Conservation (phyloP, 2,888 invertebrate genomes). For the Fabriciana adippe region DNA sequence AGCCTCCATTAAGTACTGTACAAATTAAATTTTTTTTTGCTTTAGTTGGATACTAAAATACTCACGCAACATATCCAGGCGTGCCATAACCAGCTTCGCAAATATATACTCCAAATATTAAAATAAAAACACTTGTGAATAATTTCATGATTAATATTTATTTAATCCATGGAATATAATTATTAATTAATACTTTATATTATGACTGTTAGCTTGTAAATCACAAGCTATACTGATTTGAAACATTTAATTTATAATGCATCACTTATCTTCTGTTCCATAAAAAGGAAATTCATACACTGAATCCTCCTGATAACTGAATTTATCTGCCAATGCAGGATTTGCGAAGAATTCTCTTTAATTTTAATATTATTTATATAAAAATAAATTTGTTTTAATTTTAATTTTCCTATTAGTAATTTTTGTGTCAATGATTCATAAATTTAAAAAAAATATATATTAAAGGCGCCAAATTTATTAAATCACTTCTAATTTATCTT, state of each 20-base stretch:
- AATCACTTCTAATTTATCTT: no score
- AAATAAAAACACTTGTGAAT: slow-evolving; percentile 53
- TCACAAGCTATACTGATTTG: slow-evolving; percentile 61
- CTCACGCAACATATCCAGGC: slow-evolving; percentile 43
- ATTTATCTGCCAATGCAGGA: slow-evolving; percentile 45
- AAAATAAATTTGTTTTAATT: slow-evolving; percentile 6
- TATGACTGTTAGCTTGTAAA: slow-evolving; percentile 53
- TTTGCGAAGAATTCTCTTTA: slow-evolving; percentile 39
- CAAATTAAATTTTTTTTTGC: neutral
- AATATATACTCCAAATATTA: slow-evolving; percentile 54
- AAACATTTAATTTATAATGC: slow-evolving; percentile 47
- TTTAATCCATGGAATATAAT: slow-evolving; percentile 32
- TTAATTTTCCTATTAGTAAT: neutral
- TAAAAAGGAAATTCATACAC: slow-evolving; percentile 57
- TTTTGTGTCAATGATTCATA: neutral
- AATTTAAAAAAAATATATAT: neutral
- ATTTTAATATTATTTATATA: slow-evolving; percentile 17
- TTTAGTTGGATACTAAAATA: slow-evolving; percentile 15
- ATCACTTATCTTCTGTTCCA: slow-evolving; percentile 53
- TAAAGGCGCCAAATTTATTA: slow-evolving; percentile 4
- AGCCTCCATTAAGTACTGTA: slow-evolving; percentile 1
- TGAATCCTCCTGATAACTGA: slow-evolving; percentile 56
- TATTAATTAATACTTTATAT: slow-evolving; percentile 8
- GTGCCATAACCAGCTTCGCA: slow-evolving; percentile 61
- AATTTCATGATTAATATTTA: slow-evolving; percentile 52